These are phyloP conservation scores for Entomobrya proxima DNA, from an alignment of 2,888 invertebrate species.

Conservation along the genomic window DNA sequence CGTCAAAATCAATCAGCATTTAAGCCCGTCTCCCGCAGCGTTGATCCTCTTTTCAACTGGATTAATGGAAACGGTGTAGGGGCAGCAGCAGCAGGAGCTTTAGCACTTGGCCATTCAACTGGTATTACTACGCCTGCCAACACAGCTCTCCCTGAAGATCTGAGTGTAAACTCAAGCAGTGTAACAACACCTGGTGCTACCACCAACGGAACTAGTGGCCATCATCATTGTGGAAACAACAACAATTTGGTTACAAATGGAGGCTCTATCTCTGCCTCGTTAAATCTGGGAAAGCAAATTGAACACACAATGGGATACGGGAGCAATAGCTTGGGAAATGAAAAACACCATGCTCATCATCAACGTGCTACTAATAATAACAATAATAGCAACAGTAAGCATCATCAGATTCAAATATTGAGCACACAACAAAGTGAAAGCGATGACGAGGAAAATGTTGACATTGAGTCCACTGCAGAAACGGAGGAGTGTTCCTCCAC, in stretches of 20 bases:
- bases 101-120: slow-evolving; percentile 10
- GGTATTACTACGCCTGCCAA: neutral
- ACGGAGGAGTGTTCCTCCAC: slow-evolving; percentile 78
- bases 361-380: neutral
- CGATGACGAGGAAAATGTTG: slow-evolving; percentile 89
- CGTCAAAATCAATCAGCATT: slow-evolving; percentile 71
- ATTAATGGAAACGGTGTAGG: slow-evolving; percentile 68
- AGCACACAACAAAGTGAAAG: slow-evolving; percentile 61
- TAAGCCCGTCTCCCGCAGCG: slow-evolving; percentile 69
- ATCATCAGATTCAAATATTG: slow-evolving; percentile 62
- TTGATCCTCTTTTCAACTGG: slow-evolving; percentile 74
- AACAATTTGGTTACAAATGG: slow-evolving; percentile 9
- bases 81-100: slow-evolving; percentile 35
- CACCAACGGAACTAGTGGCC: neutral
- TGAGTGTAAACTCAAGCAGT: slow-evolving; percentile 57
- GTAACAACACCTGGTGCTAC: slow-evolving; percentile 2
- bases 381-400: slow-evolving; percentile 28
- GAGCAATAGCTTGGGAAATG: neutral
- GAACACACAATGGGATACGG: slow-evolving; percentile 6
- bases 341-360: slow-evolving; percentile 17
- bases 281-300: slow-evolving; percentile 32
- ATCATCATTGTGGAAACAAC: slow-evolving; percentile 3
- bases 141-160: slow-evolving; percentile 69
- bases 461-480: slow-evolving; percentile 91
- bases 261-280: neutral